Evolutionary conservation across 2,113 vertebrate genomes (phyloP), one percentile per base, ranked within the genome.

Genomic region (Heteronetta atricapilla): DNA sequence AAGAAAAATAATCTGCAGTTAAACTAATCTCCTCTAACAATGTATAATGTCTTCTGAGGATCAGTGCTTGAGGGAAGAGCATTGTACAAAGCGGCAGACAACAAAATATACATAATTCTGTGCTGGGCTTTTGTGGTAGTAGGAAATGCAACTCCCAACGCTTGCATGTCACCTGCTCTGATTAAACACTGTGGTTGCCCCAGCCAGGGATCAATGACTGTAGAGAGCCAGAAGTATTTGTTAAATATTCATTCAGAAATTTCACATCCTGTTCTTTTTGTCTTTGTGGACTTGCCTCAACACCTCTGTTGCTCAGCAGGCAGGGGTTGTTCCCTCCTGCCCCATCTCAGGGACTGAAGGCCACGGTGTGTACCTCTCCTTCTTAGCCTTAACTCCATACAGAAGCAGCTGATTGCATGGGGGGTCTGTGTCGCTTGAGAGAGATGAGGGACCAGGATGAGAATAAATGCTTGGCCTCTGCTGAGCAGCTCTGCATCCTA

Each of bases 161-260:
- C 67, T 70, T 69, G 56, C 44, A 4, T 60, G 33, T 94, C 68
- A 46, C 23, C 29, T 13, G 40, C 80, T 67, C 64, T 82, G 67
- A 74, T 82, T 85, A 93, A 96, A 96, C 84, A 76, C 28, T 77
- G 78, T 89, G 91, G 89, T 89, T 96, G 94, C 31, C 31, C 59
- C 85, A 46, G 84, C 75, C 82, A 44, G 76, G 75, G 70, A 88
- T 74, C 50, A 3, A 82, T 95, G 87, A 55, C 81, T 80, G 82
- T 48, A 67, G 66, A 91, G 77, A 83, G 83, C 7, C 1, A 6
- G n/a, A 75, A 86, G 48, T 85, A 62, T 90, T 92, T 92, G 66
- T 89, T 38, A 95, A 96, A 86, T 93, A 70, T 88, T 91, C 82
- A 62, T 93, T 76, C 0, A 2, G 70, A 62, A 76, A 17, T 44